phyloP scores from a whole-genome alignment of 2,113 vertebrate genomes.

The Phoenicopterus ruber region DNA sequence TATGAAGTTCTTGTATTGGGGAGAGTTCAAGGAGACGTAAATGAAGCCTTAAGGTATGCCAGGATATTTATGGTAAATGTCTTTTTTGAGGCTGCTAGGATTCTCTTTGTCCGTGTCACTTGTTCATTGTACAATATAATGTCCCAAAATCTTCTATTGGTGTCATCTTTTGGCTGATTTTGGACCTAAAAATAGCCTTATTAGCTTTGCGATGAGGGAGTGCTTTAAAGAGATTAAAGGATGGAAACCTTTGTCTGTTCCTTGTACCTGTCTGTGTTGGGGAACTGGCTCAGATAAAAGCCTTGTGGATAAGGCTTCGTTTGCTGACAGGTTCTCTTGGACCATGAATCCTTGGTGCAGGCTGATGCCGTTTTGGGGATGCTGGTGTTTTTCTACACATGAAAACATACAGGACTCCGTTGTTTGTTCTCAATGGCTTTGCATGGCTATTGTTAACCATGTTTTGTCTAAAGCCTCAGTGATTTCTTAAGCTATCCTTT shows the following conservation, averaged over 20 bases:
- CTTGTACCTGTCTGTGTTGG: neutral
- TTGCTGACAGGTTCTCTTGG: neutral
- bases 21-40: conserved; percentile 52
- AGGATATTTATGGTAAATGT: neutral
- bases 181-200: neutral
- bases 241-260: neutral
- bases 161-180: neutral
- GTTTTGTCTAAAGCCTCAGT: neutral
- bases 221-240: neutral
- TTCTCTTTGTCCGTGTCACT: neutral
- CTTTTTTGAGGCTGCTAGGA: neutral
- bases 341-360: neutral
- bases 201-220: neutral
- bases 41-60: conserved; percentile 63
- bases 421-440: neutral
- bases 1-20: conserved; percentile 91
- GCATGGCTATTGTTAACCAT: neutral
- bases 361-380: neutral
- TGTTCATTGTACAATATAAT: neutral
- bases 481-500: neutral
- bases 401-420: neutral
- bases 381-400: neutral
- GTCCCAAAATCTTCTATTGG: neutral
- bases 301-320: neutral
- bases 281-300: neutral